Conservation (phyloP, 2,797 vertebrate species). For the Phylloscopus collybita region DNA sequence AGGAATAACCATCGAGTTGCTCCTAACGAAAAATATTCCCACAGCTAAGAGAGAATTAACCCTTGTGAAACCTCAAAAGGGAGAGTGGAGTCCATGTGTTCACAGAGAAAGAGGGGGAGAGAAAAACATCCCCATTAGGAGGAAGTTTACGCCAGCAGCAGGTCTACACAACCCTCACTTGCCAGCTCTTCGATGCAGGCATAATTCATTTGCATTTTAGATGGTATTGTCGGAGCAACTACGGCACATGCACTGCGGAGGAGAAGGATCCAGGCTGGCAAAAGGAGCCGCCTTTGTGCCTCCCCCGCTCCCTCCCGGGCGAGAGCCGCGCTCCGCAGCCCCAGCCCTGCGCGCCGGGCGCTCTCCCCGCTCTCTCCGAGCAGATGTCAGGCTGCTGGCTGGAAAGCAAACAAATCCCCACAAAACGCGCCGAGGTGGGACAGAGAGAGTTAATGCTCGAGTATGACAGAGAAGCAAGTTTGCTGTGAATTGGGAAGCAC, state of each 20-base stretch:
- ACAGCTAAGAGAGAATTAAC: conserved; percentile 77
- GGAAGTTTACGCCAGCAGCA: conserved; percentile 47
- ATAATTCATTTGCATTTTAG: conserved; percentile 64
- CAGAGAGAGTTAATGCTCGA: conserved; percentile 74
- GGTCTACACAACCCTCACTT: neutral
- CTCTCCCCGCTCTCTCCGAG: neutral
- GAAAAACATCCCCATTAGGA: neutral
- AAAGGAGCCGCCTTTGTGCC: conserved; percentile 53
- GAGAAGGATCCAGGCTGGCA: conserved; percentile 26
- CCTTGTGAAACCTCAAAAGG: conserved; percentile 44
- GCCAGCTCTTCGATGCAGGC: conserved; percentile 12
- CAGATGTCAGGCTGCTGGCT: conserved; percentile 13
- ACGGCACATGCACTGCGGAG: neutral
- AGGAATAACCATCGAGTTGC: conserved; percentile 77
- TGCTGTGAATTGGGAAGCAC: conserved; percentile 80
- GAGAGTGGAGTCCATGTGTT: conserved; percentile 25
- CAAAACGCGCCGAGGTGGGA: conserved; percentile 51
- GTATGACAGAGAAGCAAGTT: conserved; percentile 77
- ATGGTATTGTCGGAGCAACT: conserved; percentile 42
- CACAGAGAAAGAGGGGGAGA: neutral
- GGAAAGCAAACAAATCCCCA: conserved; percentile 15
- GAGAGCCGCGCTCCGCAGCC: neutral
- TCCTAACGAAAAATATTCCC: conserved; percentile 71
- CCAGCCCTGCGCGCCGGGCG: neutral
- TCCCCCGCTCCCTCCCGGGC: neutral